Conservation (phyloP, 2,797 vertebrate species). For the Leuciscus waleckii region DNA sequence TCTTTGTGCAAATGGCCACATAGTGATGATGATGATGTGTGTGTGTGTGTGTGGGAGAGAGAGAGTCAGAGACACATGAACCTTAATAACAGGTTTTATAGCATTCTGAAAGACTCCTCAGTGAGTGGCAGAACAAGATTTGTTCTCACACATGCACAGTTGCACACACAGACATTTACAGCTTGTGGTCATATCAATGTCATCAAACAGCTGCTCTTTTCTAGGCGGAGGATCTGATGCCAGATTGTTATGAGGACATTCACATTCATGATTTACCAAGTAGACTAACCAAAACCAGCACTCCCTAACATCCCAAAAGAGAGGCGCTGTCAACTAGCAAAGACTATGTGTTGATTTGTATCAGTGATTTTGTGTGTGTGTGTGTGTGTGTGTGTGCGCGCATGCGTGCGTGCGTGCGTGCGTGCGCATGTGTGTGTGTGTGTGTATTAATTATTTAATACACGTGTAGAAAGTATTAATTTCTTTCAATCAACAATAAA, state of each 20-base stretch:
- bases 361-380: not conserved
- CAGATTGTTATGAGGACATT: not conserved
- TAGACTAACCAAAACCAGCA: not conserved
- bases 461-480: too few relatives aligned
- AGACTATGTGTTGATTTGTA: not conserved
- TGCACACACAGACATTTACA: slow-evolving; percentile 13
- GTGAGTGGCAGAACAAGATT: not conserved
- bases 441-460: too few relatives aligned
- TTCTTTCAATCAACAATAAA: too few relatives aligned
- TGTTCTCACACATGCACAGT: slow-evolving; percentile 12
- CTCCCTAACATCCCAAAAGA: not conserved
- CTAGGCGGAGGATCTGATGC: not conserved
- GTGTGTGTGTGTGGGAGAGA: too few relatives aligned
- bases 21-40: not conserved
- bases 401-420: too few relatives aligned
- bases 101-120: slow-evolving; percentile 13
- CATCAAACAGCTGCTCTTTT: slow-evolving; percentile 14
- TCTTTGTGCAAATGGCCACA: slow-evolving; percentile 26
- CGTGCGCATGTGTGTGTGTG: too few relatives aligned
- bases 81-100: slow-evolving; percentile 7
- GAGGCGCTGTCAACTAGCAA: not conserved
- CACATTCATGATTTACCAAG: not conserved
- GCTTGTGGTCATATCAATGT: slow-evolving; percentile 7
- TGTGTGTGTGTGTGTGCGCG: too few relatives aligned
- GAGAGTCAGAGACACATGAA: not conserved